phyloP scores from a whole-genome alignment of 2,888 invertebrate genomes.

The Lochmaea capreae region DNA sequence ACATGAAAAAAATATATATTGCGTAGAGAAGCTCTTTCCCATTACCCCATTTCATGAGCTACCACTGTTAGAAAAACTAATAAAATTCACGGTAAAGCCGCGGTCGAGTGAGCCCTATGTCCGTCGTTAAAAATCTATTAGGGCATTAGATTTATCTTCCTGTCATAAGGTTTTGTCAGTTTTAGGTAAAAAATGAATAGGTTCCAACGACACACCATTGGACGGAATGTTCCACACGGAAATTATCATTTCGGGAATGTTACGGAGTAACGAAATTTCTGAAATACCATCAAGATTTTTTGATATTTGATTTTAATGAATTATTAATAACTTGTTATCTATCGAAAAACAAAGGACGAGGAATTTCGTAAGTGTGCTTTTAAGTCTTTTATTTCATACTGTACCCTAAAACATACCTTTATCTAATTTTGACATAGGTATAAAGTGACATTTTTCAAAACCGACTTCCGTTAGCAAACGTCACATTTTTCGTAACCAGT shows the following conservation, averaged over 20 bases:
- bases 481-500: too few species aligned
- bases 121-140: constrained; percentile 59
- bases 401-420: too few species aligned
- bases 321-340: constrained; percentile 7
- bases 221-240: constrained; percentile 33
- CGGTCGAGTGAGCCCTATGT: constrained; percentile 40
- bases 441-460: too few species aligned
- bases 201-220: constrained; percentile 40
- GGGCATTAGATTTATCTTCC: constrained; percentile 53
- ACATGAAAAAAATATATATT: too few species aligned
- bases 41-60: background rate
- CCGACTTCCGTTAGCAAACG: too few species aligned
- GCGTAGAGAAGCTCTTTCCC: background rate
- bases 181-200: constrained; percentile 54
- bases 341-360: background rate
- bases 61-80: constrained; percentile 39
- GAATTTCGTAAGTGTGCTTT: background rate
- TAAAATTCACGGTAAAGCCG: constrained; percentile 40
- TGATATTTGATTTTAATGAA: constrained; percentile 10
- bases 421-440: too few species aligned
- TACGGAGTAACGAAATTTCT: constrained; percentile 11
- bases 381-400: too few species aligned
- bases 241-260: constrained; percentile 43
- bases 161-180: constrained; percentile 54
- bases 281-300: constrained; percentile 9